phyloP scores from a whole-genome alignment of 2,888 invertebrate genomes.

The Drosophila barbarae region DNA sequence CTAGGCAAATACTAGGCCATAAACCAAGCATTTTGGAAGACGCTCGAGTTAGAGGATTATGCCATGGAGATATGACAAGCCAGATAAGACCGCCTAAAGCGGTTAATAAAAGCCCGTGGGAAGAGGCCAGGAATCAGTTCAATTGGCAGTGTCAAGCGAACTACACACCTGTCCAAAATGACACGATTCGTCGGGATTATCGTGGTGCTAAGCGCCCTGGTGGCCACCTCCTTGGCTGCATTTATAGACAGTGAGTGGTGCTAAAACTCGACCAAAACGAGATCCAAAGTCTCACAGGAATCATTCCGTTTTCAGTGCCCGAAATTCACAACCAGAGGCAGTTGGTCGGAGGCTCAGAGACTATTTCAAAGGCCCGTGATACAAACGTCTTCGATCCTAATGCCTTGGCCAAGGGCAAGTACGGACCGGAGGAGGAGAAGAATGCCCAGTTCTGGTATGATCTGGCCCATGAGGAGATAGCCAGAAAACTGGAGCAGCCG shows the following conservation, averaged over 20 bases:
- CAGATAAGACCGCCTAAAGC: conserved; percentile 4
- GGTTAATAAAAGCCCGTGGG: conserved; percentile 15
- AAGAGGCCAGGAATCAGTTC: neutral
- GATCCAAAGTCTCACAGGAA: too few relatives aligned
- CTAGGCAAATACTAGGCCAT: neutral
- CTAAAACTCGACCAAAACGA: too few relatives aligned
- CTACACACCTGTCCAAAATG: conserved; percentile 13
- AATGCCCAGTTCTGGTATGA: conserved; percentile 64
- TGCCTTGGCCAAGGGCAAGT: conserved; percentile 50
- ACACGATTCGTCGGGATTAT: neutral
- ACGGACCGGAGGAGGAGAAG: conserved; percentile 57
- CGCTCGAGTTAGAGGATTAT: conserved; percentile 18
- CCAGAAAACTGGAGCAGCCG: conserved; percentile 49
- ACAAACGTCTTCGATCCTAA: conserved; percentile 48
- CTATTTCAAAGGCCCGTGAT: neutral
- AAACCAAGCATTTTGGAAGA: conserved; percentile 13
- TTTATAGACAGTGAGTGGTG: conserved; percentile 37
- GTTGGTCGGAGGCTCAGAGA: conserved; percentile 37
- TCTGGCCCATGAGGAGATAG: conserved; percentile 53
- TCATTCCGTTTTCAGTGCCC: conserved; percentile 26
- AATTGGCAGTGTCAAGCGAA: neutral
- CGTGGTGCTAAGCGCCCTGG: conserved; percentile 20
- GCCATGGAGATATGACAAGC: conserved; percentile 12
- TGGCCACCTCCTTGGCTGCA: conserved; percentile 16
- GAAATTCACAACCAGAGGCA: conserved; percentile 49